Base-by-base conservation (phyloP, 2,888 invertebrate species). In the Ormyrus thymus region DNA sequence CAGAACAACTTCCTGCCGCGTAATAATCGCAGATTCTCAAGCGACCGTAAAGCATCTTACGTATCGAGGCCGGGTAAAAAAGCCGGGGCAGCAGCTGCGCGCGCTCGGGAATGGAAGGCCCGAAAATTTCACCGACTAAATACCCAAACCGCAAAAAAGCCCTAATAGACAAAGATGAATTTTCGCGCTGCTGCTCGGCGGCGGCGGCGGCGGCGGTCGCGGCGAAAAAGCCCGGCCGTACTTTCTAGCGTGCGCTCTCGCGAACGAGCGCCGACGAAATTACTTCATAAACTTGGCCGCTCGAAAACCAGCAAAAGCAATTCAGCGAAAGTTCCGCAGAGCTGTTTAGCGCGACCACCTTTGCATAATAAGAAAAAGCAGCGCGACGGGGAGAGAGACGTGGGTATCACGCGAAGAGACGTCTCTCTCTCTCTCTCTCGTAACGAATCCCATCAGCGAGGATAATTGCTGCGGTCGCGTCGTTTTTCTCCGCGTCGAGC, bases 311-410 rank as follows among this genome's bases (percentile, higher is more conserved):
- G 65, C 29, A 50, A 76, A 76, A 65, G 76, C 76, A 69, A 69
- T 76, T 61, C 61, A 64, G 64, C 76, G 61, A 77, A 65, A 71
- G 45, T 71, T 56, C 50, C 55, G 45, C 59, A 8, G 50, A 48
- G 6, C 51, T 73, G 11, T 50, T 55, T 13, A 48, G 62, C 45
- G 13, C 51, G 29, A 53, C 66, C 58, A 43, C 29, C 51, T 61
- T 77, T 72, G 78, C 72, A 78, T 78, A 68, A 73, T 62, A 73
- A 78, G 61, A 56, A 56, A 68, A 55, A 61, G 1, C 53, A 61
- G 59, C 6, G 58, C 10, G 8, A n/a, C 58, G 6, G 53, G 8
- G 2, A 15, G 51, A 13, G 55, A 15, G 5, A 13, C 29, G 45
- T 15, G 50, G 58, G 13, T 10, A 58, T 43, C 58, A 11, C 59